Conservation (phyloP, 2,888 invertebrate species). For the Synergus laeviventris region DNA sequence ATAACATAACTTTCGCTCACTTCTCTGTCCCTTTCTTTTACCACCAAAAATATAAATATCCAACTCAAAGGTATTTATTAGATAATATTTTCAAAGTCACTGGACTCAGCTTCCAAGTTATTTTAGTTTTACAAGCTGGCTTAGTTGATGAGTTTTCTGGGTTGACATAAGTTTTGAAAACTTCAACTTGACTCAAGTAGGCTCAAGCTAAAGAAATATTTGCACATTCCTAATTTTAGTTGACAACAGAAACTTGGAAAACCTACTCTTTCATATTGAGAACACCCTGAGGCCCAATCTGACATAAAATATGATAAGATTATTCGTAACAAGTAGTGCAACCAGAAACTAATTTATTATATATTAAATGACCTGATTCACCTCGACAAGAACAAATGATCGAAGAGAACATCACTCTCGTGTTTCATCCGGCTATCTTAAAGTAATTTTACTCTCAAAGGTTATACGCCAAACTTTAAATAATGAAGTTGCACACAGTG, state of each 20-base stretch:
- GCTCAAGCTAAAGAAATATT: too few relatives aligned
- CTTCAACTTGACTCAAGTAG: too few relatives aligned
- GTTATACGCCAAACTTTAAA: not conserved
- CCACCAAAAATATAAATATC: too few relatives aligned
- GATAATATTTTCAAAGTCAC: too few relatives aligned
- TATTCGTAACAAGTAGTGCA: constrained; percentile 10
- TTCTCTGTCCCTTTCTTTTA: too few relatives aligned
- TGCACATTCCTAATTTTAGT: not conserved
- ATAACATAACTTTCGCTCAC: too few relatives aligned
- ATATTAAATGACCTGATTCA: constrained; percentile 7
- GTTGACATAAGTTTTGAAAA: too few relatives aligned
- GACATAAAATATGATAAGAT: constrained; percentile 10
- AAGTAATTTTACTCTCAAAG: constrained; percentile 22
- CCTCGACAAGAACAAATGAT: constrained; percentile 34
- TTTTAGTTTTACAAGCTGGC: too few relatives aligned
- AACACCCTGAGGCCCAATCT: not conserved
- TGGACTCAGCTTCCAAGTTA: too few relatives aligned
- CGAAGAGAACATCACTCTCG: constrained; percentile 33
- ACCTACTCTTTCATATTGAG: not conserved
- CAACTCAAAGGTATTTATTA: too few relatives aligned
- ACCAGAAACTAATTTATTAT: constrained; percentile 26
- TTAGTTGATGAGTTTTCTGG: too few relatives aligned
- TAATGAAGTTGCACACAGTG: not conserved
- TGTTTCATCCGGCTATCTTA: constrained; percentile 18
- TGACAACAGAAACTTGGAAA: not conserved